phyloP scores from a whole-genome alignment of 2,888 invertebrate species.

The Abscondita cerata region DNA sequence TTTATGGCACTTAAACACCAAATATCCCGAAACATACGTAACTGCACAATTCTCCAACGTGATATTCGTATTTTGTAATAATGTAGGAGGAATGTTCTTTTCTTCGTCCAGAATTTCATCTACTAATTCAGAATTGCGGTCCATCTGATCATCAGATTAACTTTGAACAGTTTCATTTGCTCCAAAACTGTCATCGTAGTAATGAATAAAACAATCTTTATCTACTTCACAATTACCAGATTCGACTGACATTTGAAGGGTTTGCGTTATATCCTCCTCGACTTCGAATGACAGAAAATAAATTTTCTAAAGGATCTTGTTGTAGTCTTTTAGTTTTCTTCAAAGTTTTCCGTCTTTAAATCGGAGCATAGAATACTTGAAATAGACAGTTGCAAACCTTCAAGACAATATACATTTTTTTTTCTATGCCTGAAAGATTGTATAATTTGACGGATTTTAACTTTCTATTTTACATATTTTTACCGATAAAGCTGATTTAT shows the following conservation, averaged over 20 bases:
- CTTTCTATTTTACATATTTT: not conserved
- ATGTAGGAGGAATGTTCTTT: not conserved
- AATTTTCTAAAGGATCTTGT: too few species aligned
- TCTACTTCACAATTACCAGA: not conserved
- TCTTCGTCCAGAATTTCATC: not conserved
- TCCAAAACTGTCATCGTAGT: not conserved
- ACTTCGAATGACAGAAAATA: not conserved
- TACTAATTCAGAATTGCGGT: not conserved
- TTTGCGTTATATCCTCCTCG: not conserved
- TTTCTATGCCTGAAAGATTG: not conserved
- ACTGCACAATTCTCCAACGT: constrained; percentile 2
- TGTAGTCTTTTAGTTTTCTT: too few species aligned
- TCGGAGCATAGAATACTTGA: not conserved
- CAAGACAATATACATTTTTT: too few species aligned
- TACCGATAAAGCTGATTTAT: not conserved
- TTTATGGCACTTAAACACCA: not conserved
- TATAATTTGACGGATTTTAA: constrained; percentile 4
- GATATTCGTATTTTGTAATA: not conserved
- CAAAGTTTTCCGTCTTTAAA: not conserved
- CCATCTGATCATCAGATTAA: not conserved
- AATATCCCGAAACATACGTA: not conserved
- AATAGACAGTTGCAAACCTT: too few species aligned
- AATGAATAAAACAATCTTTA: not conserved
- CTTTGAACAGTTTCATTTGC: not conserved
- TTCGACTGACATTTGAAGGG: not conserved